Percentiles rank a stretch among this genome's conserved stretches.
Conservation (phyloP, 64 coral and sea anemone genomes). For the Montipora sp. region DNA sequence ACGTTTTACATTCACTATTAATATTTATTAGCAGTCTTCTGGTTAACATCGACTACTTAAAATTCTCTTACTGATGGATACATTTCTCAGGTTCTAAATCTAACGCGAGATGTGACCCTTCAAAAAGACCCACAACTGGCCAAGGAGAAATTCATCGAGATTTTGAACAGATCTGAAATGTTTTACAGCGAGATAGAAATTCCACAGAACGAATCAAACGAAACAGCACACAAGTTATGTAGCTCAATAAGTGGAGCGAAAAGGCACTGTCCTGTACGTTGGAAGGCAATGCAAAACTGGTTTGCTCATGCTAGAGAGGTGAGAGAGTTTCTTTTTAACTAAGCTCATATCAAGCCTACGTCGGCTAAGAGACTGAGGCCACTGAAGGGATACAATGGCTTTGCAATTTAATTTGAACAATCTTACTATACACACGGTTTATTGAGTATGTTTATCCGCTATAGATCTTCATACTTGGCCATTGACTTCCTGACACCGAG, state of each 20-base stretch:
- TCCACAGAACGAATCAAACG: constrained; percentile 73
- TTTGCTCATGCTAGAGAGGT: constrained; percentile 73
- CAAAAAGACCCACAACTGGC: constrained; percentile 71
- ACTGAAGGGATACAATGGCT: no score
- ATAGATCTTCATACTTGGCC: no score
- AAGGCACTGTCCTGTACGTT: constrained; percentile 82
- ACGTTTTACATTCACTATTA: no score
- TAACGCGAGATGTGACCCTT: constrained; percentile 63
- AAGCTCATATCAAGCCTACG: no score
- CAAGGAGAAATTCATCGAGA: constrained; percentile 60
- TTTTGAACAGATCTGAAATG: constrained; percentile 70
- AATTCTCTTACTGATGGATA: not conserved
- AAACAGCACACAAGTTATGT: constrained; percentile 77
- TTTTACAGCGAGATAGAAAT: constrained; percentile 83
- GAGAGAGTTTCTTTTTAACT: not conserved
- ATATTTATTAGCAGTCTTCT: no score
- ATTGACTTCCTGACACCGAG: no score
- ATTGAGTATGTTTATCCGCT: no score
- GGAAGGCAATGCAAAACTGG: constrained; percentile 84
- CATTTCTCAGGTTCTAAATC: constrained; percentile 48
- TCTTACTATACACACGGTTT: no score
- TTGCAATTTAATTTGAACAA: no score
- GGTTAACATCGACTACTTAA: no score
- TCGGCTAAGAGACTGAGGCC: no score
- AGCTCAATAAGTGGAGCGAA: constrained; percentile 70